Base-by-base conservation (phyloP, 2,113 vertebrate species). In the Abramis brama region DNA sequence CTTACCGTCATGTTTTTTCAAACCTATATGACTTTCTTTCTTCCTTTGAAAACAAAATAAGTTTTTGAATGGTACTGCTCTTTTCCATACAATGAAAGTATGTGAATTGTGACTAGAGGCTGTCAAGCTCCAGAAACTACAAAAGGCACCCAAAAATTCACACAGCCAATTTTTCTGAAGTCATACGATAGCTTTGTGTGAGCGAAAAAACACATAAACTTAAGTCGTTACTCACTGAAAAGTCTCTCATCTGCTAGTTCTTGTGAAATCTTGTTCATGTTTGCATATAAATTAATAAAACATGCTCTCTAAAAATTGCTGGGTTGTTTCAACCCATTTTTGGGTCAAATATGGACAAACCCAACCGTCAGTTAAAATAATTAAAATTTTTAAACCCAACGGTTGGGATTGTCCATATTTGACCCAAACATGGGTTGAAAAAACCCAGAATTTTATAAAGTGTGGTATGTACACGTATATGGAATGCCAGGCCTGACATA, bases 91-190 rank as follows among this genome's bases (percentile, higher is more conserved):
- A 50, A 25, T 47, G 43, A 8, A 75, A 75, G 43, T 75, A 43
- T 75, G 12, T 74, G 43, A 75, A 75, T 64, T 64, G 60, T 64
- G 60, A 64, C n/a, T 47, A 75, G n/a, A 47, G 43, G 6, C 73
- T 75, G 43, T 75, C 43, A 75, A 75, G 71, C 43, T 17, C 43
- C 73, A 75, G 73, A 17, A 75, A 75, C 43, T 47, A 27, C 73
- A 50, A 75, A 75, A 75, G 45, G 73, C n/a, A 75, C 12, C 43
- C 43, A 6, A 50, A 74, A 50, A 50, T 6, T 0, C 39, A 17
- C 15, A 5, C 23, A 47, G n/a, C 5, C 11, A 25, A 74, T 23
- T 74, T 39, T 74, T 74, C 71, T 45, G 5, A 47, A 74, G 71
- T 74, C 43, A 47, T 74, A 43, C 4, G 5, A 74, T 74, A 45